Percentiles rank a stretch among this genome's conserved stretches.
Evolutionary conservation across 2,113 vertebrate genomes (phyloP).

Genomic region (Protomyctophum bolini): DNA sequence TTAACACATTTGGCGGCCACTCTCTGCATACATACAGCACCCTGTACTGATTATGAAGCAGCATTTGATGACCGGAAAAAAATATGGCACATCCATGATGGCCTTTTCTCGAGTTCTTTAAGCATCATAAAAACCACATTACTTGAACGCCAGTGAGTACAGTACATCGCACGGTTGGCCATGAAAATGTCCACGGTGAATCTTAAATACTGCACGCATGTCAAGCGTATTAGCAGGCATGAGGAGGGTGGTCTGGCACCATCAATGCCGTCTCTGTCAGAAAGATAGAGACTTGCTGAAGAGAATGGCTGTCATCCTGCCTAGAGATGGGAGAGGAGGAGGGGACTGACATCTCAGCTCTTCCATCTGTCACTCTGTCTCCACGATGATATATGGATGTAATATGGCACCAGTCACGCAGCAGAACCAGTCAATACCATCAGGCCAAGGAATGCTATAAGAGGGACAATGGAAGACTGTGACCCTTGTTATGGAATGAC

Average conservation of each 20-base stretch:
- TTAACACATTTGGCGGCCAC: constrained; percentile 67
- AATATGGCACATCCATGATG: constrained; percentile 27
- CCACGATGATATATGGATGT: constrained; percentile 68
- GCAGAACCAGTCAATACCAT: constrained; percentile 61
- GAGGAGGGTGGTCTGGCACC: constrained; percentile 9
- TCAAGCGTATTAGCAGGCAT: constrained; percentile 9
- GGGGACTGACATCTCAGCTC: constrained; percentile 60
- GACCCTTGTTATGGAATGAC: constrained; percentile 70
- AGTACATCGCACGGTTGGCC: not conserved
- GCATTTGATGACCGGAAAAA: constrained; percentile 42
- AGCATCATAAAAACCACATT: constrained; percentile 2
- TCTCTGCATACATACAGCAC: constrained; percentile 47
- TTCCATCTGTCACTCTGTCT: constrained; percentile 68
- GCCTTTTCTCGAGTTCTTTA: not conserved
- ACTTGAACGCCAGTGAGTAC: constrained; percentile 9
- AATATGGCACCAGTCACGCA: constrained; percentile 66
- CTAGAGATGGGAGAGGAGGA: constrained; percentile 48
- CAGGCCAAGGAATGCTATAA: constrained; percentile 47
- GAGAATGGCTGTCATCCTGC: constrained; percentile 55
- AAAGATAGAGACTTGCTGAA: constrained; percentile 48
- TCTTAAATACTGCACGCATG: constrained; percentile 9
- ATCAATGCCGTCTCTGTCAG: constrained; percentile 47
- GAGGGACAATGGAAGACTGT: constrained; percentile 56
- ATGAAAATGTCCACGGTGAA: constrained; percentile 1
- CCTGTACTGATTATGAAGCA: constrained; percentile 43